phyloP scores from a whole-genome alignment of 2,797 vertebrate genomes.

The Hephaestus fuliginosus region DNA sequence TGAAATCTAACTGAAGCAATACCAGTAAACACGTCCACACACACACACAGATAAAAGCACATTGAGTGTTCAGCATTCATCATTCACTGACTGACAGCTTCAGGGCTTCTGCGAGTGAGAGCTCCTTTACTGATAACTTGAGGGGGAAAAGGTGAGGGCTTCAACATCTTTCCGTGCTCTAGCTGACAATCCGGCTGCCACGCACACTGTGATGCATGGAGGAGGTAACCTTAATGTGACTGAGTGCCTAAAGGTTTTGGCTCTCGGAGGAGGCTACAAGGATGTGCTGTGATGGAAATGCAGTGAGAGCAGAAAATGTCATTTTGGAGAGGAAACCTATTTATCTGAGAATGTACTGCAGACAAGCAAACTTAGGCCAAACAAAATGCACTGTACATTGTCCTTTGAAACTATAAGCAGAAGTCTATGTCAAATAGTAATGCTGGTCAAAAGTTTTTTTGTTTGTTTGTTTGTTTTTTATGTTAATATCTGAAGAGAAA shows the following conservation, averaged over 20 bases:
- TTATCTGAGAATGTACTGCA: slow-evolving; percentile 34
- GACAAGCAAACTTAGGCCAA: slow-evolving; percentile 11
- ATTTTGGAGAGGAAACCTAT: slow-evolving; percentile 52
- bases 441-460: neutral
- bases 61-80: slow-evolving; percentile 40
- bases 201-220: slow-evolving; percentile 60
- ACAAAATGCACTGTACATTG: neutral
- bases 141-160: slow-evolving; percentile 51
- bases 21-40: slow-evolving; percentile 6
- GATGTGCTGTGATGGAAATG: slow-evolving; percentile 50
- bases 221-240: slow-evolving; percentile 62
- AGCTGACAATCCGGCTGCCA: slow-evolving; percentile 45
- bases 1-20: slow-evolving; percentile 32
- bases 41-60: slow-evolving; percentile 19
- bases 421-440: neutral
- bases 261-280: slow-evolving; percentile 40
- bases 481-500: neutral
- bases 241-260: slow-evolving; percentile 47
- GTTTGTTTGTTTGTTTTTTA: too few relatives aligned
- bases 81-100: slow-evolving; percentile 47
- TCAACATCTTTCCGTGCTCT: slow-evolving; percentile 42
- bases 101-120: slow-evolving; percentile 45
- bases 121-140: slow-evolving; percentile 53
- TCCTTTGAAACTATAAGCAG: slow-evolving; percentile 6
- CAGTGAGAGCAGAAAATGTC: slow-evolving; percentile 50